These are phyloP conservation scores for Microchrysa polita DNA, from an alignment of 2,888 invertebrate genomes.

Conservation along the genomic window DNA sequence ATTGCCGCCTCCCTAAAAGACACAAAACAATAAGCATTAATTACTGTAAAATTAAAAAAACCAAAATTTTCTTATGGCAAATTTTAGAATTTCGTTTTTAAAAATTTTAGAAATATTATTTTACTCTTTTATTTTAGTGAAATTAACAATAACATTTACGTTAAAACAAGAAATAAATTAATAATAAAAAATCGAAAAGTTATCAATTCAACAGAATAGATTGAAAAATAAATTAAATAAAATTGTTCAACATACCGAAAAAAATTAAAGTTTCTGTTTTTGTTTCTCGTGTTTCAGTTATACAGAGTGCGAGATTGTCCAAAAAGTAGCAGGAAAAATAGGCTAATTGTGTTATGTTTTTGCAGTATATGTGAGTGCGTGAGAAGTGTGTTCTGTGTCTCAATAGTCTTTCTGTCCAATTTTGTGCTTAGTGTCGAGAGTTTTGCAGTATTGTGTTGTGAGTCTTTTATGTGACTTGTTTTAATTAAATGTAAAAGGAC, in stretches of 20 bases:
- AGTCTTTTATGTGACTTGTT: background rate
- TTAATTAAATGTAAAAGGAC: conserved; percentile 7
- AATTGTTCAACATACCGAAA: conserved; percentile 41
- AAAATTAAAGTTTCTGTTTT: conserved; percentile 23
- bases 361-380: no score
- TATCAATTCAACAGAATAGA: background rate
- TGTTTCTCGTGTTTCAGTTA: background rate
- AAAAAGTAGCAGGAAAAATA: background rate
- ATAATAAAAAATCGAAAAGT: background rate
- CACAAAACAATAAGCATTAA: conserved; percentile 9
- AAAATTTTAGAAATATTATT: background rate
- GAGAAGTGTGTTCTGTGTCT: no score
- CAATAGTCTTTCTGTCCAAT: no score
- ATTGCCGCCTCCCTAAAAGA: conserved; percentile 85
- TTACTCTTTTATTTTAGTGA: conserved; percentile 22
- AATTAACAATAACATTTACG: conserved; percentile 26
- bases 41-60: background rate
- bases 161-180: background rate
- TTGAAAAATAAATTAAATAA: conserved; percentile 6
- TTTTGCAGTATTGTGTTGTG: conserved; percentile 11
- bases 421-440: background rate
- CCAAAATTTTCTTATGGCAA: background rate
- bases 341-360: no score
- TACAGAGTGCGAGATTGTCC: background rate
- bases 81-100: background rate